A percentile compares a stretch with the other conserved stretches of the same genome.
These are phyloP conservation scores for Rhodophaea formosa DNA, from an alignment of 2,888 invertebrate species.

Conservation along the genomic window DNA sequence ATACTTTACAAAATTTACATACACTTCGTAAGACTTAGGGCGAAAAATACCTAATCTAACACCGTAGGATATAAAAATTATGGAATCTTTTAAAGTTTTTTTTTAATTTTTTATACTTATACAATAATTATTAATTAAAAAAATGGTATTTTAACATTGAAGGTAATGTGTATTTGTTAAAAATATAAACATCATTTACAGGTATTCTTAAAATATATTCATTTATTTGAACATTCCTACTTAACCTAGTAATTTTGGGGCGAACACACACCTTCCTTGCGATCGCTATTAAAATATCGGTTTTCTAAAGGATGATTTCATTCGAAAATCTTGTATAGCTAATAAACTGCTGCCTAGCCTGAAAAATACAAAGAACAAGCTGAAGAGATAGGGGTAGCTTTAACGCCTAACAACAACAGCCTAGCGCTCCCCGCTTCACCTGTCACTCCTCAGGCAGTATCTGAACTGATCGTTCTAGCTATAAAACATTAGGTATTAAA, in stretches of 20 bases:
- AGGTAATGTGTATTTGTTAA: constrained; percentile 40
- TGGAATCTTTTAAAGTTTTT: constrained; percentile 55
- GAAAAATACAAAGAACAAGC: no score
- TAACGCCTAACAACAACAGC: no score
- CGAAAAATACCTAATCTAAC: constrained; percentile 47
- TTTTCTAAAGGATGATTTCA: neutral
- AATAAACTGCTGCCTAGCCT: no score
- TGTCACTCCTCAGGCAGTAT: no score
- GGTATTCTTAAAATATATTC: constrained; percentile 52
- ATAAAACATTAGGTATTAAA: no score
- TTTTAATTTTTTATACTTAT: constrained; percentile 22
- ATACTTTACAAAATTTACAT: constrained; percentile 74
- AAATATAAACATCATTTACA: constrained; percentile 54
- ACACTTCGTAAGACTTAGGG: constrained; percentile 45
- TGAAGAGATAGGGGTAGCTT: no score
- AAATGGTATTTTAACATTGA: constrained; percentile 33
- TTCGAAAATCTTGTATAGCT: no score
- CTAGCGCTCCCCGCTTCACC: no score
- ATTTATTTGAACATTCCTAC: constrained; percentile 43
- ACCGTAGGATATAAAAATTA: constrained; percentile 64
- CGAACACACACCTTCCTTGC: constrained; percentile 37
- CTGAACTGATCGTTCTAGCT: no score
- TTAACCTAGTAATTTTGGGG: constrained; percentile 45
- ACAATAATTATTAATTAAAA: constrained; percentile 33
- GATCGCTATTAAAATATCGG: neutral